Evolutionary conservation across 1,140 invertebrate genomes (phyloP), one percentile per base, ranked within the genome.

Genomic region (Thaumatotibia leucotreta): DNA sequence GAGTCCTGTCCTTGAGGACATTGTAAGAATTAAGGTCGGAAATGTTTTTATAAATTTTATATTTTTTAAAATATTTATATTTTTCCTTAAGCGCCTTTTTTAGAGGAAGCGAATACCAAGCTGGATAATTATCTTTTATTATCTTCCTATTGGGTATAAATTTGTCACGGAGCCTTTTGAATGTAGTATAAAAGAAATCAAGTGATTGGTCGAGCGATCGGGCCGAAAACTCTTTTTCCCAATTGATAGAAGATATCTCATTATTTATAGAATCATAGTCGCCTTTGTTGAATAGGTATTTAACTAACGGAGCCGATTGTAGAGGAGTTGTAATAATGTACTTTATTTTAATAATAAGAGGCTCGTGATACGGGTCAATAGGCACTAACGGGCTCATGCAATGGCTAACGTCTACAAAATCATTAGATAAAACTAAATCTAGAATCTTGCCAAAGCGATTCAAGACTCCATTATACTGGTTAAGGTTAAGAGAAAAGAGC

Each of bases 341-440:
- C 17, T 62, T 3, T 1, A 62, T 62, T 11, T 27, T 33, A 17
- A 62, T n/a, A 17, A 31, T 1, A 9, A 62, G 8, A 20, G 61
- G 10, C 4, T 33, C 32, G 20, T 62, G 61, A 31, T 32, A 23
- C 1, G 27, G 61, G 20, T 62, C 61, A 62, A 62, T 62, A 17
- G 61, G 61, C 14, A 62, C 61, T 20, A 62, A 5, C 0, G 61
- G 29, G 17, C 32, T 31, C 11, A 17, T 20, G 22, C 61, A 62
- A 17, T 33, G 27, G 8, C 27, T 20, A 24, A 62, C 61, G 4
- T 1, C 4, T 17, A 62, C 27, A 14, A 20, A 1, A 14, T 62
- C 61, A 62, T 62, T 62, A 33, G 4, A 62, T 33, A 62, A 31
- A 14, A 62, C 29, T 14, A 62, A 24, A n/a, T 62, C 61, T 14